phyloP scores from a whole-genome alignment of 2,888 invertebrate genomes.

The Dicyrtoma fusca region DNA sequence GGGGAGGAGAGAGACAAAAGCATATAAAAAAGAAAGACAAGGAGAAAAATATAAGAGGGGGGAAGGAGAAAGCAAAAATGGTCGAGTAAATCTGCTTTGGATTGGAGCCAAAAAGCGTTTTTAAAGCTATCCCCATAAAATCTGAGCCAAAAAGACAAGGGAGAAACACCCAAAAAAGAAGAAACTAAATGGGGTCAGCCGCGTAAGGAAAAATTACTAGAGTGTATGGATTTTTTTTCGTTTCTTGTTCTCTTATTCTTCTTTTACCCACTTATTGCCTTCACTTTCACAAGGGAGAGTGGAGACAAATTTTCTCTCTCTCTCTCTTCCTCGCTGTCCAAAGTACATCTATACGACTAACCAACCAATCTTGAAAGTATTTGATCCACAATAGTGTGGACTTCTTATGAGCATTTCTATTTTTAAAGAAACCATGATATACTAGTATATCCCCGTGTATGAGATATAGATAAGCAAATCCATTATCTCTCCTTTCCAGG shows the following conservation, averaged over 20 bases:
- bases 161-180: constrained; percentile 35
- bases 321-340: no score
- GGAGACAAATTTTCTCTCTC: not conserved
- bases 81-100: constrained; percentile 46
- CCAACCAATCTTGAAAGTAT: no score
- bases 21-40: constrained; percentile 4
- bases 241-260: not conserved
- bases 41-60: constrained; percentile 5
- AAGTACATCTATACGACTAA: no score
- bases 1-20: not conserved
- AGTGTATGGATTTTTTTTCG: constrained; percentile 11
- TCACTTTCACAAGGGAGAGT: not conserved
- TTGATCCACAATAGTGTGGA: no score
- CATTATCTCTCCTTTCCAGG: no score
- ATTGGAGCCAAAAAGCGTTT: constrained; percentile 46
- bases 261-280: not conserved
- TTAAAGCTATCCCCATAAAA: constrained; percentile 48
- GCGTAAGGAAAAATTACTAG: constrained; percentile 38
- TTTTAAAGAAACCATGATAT: no score
- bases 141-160: constrained; percentile 46
- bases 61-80: constrained; percentile 37
- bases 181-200: constrained; percentile 44
- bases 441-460: no score
- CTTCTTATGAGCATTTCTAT: no score
- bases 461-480: no score